Conservation (phyloP, 2,888 invertebrate genomes). For the Sphaeridia pumilis region DNA sequence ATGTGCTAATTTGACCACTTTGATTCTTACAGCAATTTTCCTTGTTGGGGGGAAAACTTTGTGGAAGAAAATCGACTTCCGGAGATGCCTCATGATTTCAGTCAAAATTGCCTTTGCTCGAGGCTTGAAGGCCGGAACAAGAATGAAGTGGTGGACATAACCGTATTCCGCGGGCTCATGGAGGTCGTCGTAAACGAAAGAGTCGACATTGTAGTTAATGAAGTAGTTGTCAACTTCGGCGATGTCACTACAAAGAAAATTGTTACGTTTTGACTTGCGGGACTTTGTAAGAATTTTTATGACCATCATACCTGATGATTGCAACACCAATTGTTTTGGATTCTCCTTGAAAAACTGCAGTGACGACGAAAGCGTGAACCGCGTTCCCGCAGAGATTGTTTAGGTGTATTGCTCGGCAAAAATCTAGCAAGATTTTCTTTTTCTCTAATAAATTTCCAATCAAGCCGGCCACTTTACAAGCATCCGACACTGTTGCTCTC, state of each 20-base stretch:
- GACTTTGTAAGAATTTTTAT: too few species aligned
- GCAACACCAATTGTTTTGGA: constrained; percentile 21
- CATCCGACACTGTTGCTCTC: constrained; percentile 19
- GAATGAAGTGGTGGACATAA: constrained; percentile 42
- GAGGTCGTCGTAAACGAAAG: constrained; percentile 37
- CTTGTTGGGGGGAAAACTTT: constrained; percentile 41
- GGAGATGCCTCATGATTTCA: constrained; percentile 50
- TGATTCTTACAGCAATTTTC: not conserved
- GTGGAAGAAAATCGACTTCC: constrained; percentile 48
- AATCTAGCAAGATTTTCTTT: constrained; percentile 24
- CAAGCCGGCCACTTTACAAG: constrained; percentile 17
- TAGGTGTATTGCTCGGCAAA: constrained; percentile 15
- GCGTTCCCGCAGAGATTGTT: not conserved
- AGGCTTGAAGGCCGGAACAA: constrained; percentile 51
- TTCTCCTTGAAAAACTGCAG: constrained; percentile 18
- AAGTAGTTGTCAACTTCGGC: constrained; percentile 39
- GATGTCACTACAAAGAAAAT: constrained; percentile 36
- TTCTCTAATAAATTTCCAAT: constrained; percentile 21
- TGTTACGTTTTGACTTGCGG: not conserved
- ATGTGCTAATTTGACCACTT: too few species aligned
- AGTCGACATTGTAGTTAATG: constrained; percentile 41
- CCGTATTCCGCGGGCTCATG: constrained; percentile 37
- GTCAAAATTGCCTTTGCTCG: constrained; percentile 49
- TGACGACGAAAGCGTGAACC: constrained; percentile 20
- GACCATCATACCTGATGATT: constrained; percentile 6